These are phyloP conservation scores for Xenopus laevis DNA, from an alignment of 2,113 vertebrate genomes.

Conservation along the genomic window DNA sequence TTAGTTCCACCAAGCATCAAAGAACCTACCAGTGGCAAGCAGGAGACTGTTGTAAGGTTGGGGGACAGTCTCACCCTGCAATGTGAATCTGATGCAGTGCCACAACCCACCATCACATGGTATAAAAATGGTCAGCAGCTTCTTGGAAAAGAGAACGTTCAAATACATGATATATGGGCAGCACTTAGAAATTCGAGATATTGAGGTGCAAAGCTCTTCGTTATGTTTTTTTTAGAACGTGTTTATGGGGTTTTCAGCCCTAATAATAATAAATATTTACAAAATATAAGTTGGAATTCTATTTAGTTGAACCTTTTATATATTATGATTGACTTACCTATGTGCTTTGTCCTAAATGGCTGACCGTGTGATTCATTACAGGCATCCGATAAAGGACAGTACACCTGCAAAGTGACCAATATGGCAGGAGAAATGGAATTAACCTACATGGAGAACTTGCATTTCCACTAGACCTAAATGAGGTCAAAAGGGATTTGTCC, in stretches of 20 bases:
- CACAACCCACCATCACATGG: constrained; percentile 73
- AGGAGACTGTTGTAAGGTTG: constrained; percentile 57
- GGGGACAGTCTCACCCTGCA: constrained; percentile 66
- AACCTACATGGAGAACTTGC: constrained; percentile 54
- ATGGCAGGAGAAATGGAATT: constrained; percentile 70
- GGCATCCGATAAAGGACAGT: constrained; percentile 64
- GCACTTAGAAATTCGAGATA: constrained; percentile 65
- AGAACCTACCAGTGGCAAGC: constrained; percentile 51
- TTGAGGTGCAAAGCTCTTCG: constrained; percentile 68
- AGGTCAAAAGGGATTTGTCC: no score
- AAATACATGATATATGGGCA: constrained; percentile 51
- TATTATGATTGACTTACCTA: background rate
- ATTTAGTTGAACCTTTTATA: no score
- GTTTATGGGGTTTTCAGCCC: no score
- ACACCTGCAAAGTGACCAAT: constrained; percentile 77
- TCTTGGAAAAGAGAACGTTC: constrained; percentile 51
- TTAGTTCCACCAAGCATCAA: constrained; percentile 71
- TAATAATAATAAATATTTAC: no score
- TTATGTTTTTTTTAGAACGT: no score
- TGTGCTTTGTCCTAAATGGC: no score
- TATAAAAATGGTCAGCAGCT: constrained; percentile 75
- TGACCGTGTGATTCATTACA: constrained; percentile 13
- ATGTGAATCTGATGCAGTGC: constrained; percentile 68
- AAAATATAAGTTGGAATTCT: no score
- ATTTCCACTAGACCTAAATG: no score